These are phyloP conservation scores for Pomatostomus ruficeps DNA, from an alignment of 2,113 vertebrate genomes.

Conservation along the genomic window DNA sequence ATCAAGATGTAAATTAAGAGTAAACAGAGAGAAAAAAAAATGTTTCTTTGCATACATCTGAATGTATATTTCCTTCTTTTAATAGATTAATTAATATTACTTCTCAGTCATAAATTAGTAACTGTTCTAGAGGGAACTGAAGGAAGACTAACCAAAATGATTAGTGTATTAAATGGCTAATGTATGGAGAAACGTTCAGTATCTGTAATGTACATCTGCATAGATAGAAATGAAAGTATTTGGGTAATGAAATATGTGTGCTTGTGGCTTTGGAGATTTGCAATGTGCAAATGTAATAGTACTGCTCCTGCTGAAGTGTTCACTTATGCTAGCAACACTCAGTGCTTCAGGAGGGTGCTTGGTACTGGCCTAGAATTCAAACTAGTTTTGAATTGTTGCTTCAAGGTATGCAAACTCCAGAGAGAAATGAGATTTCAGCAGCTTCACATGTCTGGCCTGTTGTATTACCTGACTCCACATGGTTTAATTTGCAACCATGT, in stretches of 20 bases:
- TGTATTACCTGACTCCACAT: background rate
- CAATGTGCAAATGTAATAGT: background rate
- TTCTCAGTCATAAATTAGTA: background rate
- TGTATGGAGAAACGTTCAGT: background rate
- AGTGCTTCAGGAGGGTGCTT: background rate
- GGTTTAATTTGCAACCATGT: background rate
- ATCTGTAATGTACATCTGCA: background rate
- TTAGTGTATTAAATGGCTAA: background rate
- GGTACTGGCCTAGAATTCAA: background rate
- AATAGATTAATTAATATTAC: background rate
- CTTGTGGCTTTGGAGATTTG: background rate
- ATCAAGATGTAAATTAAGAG: conserved; percentile 34
- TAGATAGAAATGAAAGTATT: background rate
- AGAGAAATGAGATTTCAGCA: background rate
- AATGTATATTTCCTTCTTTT: background rate
- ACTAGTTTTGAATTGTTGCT: background rate
- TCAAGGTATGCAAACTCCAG: background rate
- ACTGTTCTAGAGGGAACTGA: background rate
- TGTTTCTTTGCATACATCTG: background rate
- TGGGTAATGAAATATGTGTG: background rate
- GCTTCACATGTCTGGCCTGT: background rate
- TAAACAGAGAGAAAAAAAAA: background rate
- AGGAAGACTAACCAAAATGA: background rate
- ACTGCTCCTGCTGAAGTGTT: background rate
- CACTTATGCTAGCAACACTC: background rate